Conservation (phyloP, 2,888 invertebrate genomes). For the Apamea sordens region DNA sequence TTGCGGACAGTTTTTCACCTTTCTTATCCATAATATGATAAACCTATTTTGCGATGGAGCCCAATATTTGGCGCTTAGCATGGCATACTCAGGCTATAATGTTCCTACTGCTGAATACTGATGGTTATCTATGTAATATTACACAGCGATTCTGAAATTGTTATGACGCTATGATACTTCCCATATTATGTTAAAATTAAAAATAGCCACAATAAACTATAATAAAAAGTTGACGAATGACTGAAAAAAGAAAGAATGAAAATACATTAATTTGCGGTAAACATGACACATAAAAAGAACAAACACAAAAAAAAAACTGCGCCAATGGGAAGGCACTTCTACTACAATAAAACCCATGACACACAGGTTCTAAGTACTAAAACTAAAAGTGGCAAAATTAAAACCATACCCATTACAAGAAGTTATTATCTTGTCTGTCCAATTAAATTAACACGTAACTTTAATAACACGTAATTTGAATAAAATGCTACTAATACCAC, state of each 20-base stretch:
- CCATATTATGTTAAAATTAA: too few relatives aligned
- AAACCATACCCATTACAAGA: conserved; percentile 21
- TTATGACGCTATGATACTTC: background rate
- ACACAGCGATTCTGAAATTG: background rate
- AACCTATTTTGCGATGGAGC: background rate
- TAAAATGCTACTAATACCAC: conserved; percentile 16
- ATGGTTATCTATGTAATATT: too few relatives aligned
- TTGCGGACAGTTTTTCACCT: background rate
- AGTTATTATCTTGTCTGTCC: conserved; percentile 15
- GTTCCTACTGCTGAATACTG: background rate
- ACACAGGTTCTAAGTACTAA: background rate
- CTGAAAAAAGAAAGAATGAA: too few relatives aligned
- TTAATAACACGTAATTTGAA: conserved; percentile 35
- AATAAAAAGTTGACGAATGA: too few relatives aligned
- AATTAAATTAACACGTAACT: conserved; percentile 23
- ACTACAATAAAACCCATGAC: background rate
- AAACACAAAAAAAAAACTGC: background rate
- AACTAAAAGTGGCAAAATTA: conserved; percentile 10
- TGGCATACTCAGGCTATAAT: background rate
- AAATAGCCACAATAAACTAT: too few relatives aligned
- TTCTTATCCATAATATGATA: background rate
- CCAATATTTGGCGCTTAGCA: background rate
- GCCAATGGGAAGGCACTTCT: too few relatives aligned
- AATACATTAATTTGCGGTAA: too few relatives aligned
- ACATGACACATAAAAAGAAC: too few relatives aligned